A percentile compares a stretch with the other conserved stretches of the same genome.
phyloP scores from a whole-genome alignment of 2,113 vertebrate species.

The Gambusia holbrooki region DNA sequence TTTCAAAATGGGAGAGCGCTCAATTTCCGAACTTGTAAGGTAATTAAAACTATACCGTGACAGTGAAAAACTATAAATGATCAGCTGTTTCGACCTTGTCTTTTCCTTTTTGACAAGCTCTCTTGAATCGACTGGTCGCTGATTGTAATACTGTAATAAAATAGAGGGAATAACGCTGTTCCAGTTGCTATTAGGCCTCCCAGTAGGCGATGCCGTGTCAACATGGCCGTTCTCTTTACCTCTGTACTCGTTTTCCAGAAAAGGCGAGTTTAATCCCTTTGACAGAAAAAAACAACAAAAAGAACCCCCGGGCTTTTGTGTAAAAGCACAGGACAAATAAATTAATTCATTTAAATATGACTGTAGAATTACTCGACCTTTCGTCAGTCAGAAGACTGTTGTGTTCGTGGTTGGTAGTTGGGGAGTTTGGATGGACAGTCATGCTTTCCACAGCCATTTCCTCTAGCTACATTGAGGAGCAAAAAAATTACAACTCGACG shows the following conservation, averaged over 20 bases:
- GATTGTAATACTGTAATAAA: conserved; percentile 58
- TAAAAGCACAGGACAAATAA: conserved; percentile 87
- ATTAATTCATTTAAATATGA: conserved; percentile 86
- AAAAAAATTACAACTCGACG: conserved; percentile 83
- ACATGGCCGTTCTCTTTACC: conserved; percentile 84
- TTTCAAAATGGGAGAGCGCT: conserved; percentile 7
- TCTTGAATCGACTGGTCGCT: conserved; percentile 47
- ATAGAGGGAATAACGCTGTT: conserved; percentile 64
- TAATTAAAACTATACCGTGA: conserved; percentile 14
- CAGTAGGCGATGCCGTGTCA: conserved; percentile 81
- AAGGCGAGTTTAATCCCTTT: conserved; percentile 85
- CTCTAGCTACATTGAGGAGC: conserved; percentile 86
- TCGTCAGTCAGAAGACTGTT: conserved; percentile 91
- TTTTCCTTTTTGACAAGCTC: conserved; percentile 43
- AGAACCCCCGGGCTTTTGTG: conserved; percentile 80
- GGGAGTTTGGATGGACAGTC: conserved; percentile 91
- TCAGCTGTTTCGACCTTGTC: conserved; percentile 43
- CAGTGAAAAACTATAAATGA: conserved; percentile 7
- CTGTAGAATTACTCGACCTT: conserved; percentile 91
- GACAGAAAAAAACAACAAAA: conserved; percentile 76
- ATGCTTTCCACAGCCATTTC: conserved; percentile 93
- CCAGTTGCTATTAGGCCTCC: conserved; percentile 76
- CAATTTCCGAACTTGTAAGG: conserved; percentile 19
- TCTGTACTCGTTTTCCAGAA: conserved; percentile 85
- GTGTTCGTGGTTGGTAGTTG: conserved; percentile 88